Conservation (phyloP, 2,888 invertebrate genomes). For the Mesorhabditis belari region DNA sequence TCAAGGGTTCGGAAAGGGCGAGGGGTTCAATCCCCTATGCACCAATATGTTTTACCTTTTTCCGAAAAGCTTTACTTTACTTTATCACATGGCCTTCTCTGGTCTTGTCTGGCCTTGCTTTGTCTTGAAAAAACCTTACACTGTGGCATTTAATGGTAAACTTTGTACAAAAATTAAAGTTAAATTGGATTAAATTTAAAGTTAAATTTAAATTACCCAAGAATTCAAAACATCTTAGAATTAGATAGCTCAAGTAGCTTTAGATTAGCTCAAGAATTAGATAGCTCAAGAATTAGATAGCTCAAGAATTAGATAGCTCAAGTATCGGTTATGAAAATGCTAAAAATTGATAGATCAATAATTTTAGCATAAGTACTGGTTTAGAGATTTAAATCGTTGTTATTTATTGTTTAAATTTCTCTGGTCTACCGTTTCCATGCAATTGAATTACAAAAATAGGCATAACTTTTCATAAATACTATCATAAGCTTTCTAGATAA, state of each 20-base stretch:
- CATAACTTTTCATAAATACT: not conserved
- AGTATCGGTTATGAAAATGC: not conserved
- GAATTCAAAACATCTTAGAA: not conserved
- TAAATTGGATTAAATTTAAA: not conserved
- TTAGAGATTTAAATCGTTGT: slow-evolving; percentile 10
- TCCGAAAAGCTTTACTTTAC: not conserved
- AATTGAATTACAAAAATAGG: not conserved
- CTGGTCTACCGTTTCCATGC: not conserved
- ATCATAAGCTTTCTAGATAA: not conserved
- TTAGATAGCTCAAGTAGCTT: not conserved
- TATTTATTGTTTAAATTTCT: slow-evolving; percentile 6
- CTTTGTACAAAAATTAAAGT: no score
- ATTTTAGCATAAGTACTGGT: slow-evolving; percentile 3
- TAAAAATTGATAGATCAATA: not conserved
- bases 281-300: no score
- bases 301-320: not conserved
- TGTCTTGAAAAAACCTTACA: no score
- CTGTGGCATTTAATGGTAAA: no score
- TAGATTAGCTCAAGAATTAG: no score
- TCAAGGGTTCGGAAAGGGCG: no score
- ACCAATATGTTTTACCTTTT: not conserved
- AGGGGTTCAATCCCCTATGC: no score
- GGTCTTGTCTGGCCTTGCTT: no score
- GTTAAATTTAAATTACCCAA: not conserved
- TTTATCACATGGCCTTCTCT: not conserved